Base-by-base conservation (phyloP, 1,140 invertebrate species). In the Formica exsecta region DNA sequence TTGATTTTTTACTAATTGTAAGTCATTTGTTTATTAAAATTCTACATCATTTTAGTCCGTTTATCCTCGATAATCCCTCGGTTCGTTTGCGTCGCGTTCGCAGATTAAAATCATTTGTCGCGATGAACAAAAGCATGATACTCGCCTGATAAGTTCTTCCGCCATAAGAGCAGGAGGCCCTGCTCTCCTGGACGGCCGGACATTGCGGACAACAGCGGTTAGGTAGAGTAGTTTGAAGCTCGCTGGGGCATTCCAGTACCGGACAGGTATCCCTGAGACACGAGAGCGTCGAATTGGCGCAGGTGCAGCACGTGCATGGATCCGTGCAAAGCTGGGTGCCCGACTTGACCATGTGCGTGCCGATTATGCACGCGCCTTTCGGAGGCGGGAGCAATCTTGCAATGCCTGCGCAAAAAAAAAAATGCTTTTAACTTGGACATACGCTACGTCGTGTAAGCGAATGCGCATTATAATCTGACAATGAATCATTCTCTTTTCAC, bases 271-370 rank as follows among this genome's bases (percentile, higher is more conserved):
- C 96, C 8, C 98, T 95, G 16, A 96, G 95, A 94, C 98, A 99
- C 19, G 97, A 95, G 0, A 97, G 96, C 0, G 97, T 98, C 32
- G 97, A 97, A 93, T 97, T 97, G 57, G 94, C 81, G 91, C 98
- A 99, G 1, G 96, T 96, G 94, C 98, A 99, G 41, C 96, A 96
- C 1, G 98, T 98, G 93, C 98, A 99, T 4, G 97, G 96, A 92
- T 98, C 98, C 19, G 97, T 95, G 38, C 95, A 95, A 88, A 97
- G 97, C 19, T 95, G 93, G 19, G 94, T 93, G 5, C 95, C 96
- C 64, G 96, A 95, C 19, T 95, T 93, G 92, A 97, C 96, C 48
- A 97, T 95, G 48, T 96, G 96, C 32, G 96, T 96, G 29, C 97
- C 97, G 25, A 98, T 95, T 68, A 98, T 95, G 92, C 98, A 98